Conservation (phyloP, 2,797 vertebrate species). For the Pelobates cultripes region DNA sequence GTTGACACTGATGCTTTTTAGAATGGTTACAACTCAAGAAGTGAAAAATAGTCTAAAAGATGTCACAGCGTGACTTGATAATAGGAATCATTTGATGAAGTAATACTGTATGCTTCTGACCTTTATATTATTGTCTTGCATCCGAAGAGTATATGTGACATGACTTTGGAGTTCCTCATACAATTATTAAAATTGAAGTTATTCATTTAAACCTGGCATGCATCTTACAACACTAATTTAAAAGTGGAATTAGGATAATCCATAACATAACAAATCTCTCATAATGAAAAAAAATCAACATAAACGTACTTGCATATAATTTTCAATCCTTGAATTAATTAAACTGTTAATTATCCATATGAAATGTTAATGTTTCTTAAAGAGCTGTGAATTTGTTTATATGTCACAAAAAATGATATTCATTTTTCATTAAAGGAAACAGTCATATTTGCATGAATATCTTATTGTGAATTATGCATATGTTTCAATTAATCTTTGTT, state of each 20-base stretch:
- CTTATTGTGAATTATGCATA: no score
- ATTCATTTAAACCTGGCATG: neutral
- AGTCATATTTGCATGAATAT: no score
- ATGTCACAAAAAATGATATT: no score
- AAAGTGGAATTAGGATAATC: neutral
- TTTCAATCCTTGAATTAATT: no score
- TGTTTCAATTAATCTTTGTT: no score
- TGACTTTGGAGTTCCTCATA: neutral
- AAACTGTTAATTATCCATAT: no score
- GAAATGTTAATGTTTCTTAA: no score
- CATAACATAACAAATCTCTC: no score
- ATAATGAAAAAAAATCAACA: no score
- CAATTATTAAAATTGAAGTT: neutral
- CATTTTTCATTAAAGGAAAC: no score
- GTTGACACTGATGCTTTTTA: conserved; percentile 19
- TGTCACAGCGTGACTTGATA: neutral
- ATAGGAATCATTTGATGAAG: neutral
- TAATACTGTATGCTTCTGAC: neutral
- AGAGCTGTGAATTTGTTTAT: no score
- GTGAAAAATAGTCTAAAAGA: conserved; percentile 13
- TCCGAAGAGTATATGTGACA: neutral
- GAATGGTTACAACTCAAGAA: neutral
- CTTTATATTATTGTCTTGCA: neutral
- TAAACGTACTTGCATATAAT: no score
- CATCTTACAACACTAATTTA: neutral